Conservation (phyloP, 1,140 invertebrate species). For the Belonocnema kinseyi region DNA sequence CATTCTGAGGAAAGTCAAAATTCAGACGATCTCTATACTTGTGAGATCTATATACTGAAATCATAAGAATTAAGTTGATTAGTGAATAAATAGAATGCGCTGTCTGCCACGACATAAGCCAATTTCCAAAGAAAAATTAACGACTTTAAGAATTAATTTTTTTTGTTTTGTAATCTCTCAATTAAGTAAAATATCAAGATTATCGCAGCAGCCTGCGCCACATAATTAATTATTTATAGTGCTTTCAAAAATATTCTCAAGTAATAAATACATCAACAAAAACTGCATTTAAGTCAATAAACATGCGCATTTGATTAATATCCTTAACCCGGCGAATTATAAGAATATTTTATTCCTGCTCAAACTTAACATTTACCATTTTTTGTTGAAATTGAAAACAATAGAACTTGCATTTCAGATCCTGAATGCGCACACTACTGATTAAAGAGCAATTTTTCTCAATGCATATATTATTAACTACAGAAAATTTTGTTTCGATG, state of each 20-base stretch:
- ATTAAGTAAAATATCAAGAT: neutral
- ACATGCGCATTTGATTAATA: slow-evolving; percentile 21
- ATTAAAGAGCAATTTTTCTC: slow-evolving; percentile 12
- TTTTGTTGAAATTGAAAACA: neutral
- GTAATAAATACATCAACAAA: slow-evolving; percentile 4
- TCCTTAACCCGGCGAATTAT: neutral
- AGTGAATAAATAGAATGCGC: slow-evolving; percentile 51
- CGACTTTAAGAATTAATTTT: neutral
- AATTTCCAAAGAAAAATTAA: neutral
- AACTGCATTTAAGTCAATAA: slow-evolving; percentile 24
- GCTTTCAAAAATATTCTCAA: neutral
- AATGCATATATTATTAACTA: slow-evolving; percentile 1
- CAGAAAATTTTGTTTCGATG: neutral
- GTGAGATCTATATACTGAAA: slow-evolving; percentile 65
- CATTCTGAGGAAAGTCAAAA: slow-evolving; percentile 49
- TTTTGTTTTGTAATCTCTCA: neutral
- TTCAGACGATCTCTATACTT: slow-evolving; percentile 44
- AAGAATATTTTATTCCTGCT: neutral
- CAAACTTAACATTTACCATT: neutral
- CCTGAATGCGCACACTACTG: neutral
- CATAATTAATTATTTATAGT: slow-evolving; percentile 7
- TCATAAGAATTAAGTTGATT: slow-evolving; percentile 68
- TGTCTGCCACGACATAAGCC: slow-evolving; percentile 31
- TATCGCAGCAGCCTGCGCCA: neutral
- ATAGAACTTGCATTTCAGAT: neutral